Evolutionary conservation across 1,140 invertebrate species (phyloP), one percentile per base, ranked within the genome.

Genomic region (Leptinotarsa texana): DNA sequence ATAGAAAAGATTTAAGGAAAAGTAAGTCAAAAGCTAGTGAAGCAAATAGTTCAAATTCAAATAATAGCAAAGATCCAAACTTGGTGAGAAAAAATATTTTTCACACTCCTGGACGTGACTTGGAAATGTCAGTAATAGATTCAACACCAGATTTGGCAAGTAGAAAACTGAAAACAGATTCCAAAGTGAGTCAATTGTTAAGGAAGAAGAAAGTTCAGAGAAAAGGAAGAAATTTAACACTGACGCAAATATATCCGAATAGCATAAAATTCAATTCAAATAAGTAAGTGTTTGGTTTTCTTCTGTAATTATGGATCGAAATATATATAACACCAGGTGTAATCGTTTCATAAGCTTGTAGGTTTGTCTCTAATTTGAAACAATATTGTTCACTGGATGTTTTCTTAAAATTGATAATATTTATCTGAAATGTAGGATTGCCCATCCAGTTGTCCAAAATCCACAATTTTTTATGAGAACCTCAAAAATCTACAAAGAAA

Each of bases 21-120:
- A 21, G 13, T 13, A 70, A 61, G 21, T 22, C 18, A 11, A 70
- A 57, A 69, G 3, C 0, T 62, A 42, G 33, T 11, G 8, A 11
- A 42, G 33, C 33, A 57, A 57, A 57, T 18, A 15, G 15, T 17
- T 18, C 51, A 57, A n/a, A 8, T 57, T 6, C 51, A n/a, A 18
- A 65, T 65, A 22, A 65, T 65, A 13, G 63, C 21, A 65, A 65
- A 17, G 21, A 33, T 65, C n/a, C 17, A n/a, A 33, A 68, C 8
- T n/a, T 27, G n/a, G 21, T 70, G 13, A 70, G 21, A 22, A 70
- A 70, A 27, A 70, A 70, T 27, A 57, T 70, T 57, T 70, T 70
- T 15, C 33, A 22, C 15, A 18, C 47, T 15, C 47, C 42, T 42
- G 42, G 42, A 22, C 5, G 17, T 17, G 51, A 71, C 24, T 3